Base-by-base conservation (phyloP, 2,113 vertebrate genomes). In the Datnioides undecimradiatus region DNA sequence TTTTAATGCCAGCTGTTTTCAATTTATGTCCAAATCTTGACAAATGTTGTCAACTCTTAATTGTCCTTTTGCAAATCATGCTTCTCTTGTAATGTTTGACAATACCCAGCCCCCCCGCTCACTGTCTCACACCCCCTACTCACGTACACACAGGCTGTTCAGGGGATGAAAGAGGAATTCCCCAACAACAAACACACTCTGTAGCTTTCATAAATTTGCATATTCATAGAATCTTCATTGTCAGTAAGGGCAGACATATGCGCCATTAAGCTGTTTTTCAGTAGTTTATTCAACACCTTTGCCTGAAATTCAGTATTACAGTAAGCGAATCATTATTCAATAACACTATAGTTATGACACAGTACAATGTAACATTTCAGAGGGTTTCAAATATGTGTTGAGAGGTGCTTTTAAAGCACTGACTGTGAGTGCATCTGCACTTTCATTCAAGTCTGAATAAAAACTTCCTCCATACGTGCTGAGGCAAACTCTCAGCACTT, bases 321-420 rank as follows among this genome's bases (percentile, higher is more conserved):
- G n/a, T n/a, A n/a, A n/a, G n/a, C n/a, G n/a, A n/a, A n/a, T n/a
- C n/a, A 76, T 76, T 58, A 79, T 58, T 84, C 13, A 49, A 7
- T 38, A 69, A 52, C 17, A 38, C 21, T 27, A 43, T 59, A 41
- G 17, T 69, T 54, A 52, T 65, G 43, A 78, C n/a, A 31, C n/a
- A 65, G n/a, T 21, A 16, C 2, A 48, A 33, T 38, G n/a, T 62
- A 38, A n/a, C 54, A 73, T 77, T 69, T 81, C 62, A 72, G 62
- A 76, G 43, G 34, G 34, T 29, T 68, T 59, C 54, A 62, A 33
- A 29, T n/a, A 17, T 27, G 33, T 25, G 11, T 59, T 33, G 19
- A 43, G 9, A 2, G 17, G 19, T 11, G 27, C 33, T 80, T 80
- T 49, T 38, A 59, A 66, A 66, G 31, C 17, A 19, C 10, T 65